Base-by-base conservation (phyloP, 2,888 invertebrate genomes). In the Pyralis farinalis region DNA sequence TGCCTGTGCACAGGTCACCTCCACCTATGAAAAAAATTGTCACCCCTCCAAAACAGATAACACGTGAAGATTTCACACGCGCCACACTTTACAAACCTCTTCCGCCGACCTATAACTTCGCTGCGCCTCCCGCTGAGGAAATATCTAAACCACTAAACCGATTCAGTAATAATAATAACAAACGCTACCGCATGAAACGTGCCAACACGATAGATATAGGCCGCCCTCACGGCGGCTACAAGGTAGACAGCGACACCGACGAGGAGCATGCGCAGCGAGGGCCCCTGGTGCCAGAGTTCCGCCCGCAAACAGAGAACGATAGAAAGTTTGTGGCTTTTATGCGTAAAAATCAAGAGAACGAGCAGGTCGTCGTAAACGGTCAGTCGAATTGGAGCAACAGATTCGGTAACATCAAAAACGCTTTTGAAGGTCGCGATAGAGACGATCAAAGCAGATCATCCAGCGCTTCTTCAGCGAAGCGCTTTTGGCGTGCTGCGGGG, bases 151-250 rank as follows among this genome's bases (percentile, higher is more conserved):
- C 83, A 1, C 59, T 75, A 0, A 82, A 74, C 51, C 68, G 91
- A 44, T 93, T 91, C 53, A 85, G 87, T 41, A 85, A 86, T 37
- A 91, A 87, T 46, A 85, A 86, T 36, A 91, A 88, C 46, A 94
- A 94, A 55, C 95, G 94, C 64, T 86, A 93, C 12, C 92, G 94
- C 58, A 95, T 96, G 93, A 96, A 96, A 75, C 91, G 96, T 9
- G 96, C 96, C 2, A 97, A 97, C 57, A 97, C 97, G 1, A 95
- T 96, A 48, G 96, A 96, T 65, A 96, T 96, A 67, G 96, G 96
- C 0, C 95, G 95, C 60, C 92, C 93, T 0, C 90, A 77, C 12
- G 90, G 82, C n/a, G 88, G 89, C 12, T 91, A 92, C 63, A 81
- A 86, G 34, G 69, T 89, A n/a, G 83, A 86, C 47, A 73, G 70